Percentiles rank a stretch among this genome's conserved stretches.
Evolutionary conservation across 1,140 invertebrate genomes (phyloP).

Genomic region (Hestina assimilis): DNA sequence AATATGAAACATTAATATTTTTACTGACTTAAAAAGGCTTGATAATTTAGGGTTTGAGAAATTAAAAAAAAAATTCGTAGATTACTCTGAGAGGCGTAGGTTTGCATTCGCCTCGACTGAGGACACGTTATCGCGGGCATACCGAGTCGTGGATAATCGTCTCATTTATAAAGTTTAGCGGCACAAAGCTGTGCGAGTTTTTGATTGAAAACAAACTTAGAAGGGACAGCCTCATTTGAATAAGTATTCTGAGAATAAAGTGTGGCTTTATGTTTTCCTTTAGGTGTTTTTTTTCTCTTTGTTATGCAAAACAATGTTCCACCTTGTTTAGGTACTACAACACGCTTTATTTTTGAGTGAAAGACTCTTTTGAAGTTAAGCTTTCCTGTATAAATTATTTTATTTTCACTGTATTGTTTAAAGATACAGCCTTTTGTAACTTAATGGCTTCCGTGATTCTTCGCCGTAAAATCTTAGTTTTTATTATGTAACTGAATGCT

Average conservation of each 20-base stretch:
- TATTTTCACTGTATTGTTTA: constrained; percentile 75
- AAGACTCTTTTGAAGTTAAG: constrained; percentile 78
- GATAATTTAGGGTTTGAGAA: background rate
- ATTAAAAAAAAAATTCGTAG: background rate
- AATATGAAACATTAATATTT: too few relatives aligned
- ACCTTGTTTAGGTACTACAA: constrained; percentile 77
- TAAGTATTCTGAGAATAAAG: constrained; percentile 78
- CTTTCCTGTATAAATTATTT: constrained; percentile 77
- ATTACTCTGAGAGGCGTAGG: background rate
- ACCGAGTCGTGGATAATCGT: constrained; percentile 67
- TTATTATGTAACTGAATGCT: too few relatives aligned
- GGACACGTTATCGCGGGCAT: constrained; percentile 54
- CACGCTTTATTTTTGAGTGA: constrained; percentile 78
- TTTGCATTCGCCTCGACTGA: constrained; percentile 26
- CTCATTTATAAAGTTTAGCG: constrained; percentile 77
- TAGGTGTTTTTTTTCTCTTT: constrained; percentile 75
- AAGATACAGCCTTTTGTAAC: constrained; percentile 65
- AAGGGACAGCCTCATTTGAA: constrained; percentile 78
- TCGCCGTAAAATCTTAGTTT: constrained; percentile 50
- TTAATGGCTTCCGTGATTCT: constrained; percentile 58
- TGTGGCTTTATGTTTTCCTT: constrained; percentile 78
- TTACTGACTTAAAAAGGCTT: too few relatives aligned
- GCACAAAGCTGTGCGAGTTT: constrained; percentile 73
- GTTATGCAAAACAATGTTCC: constrained; percentile 78
- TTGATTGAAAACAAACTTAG: constrained; percentile 79